These are phyloP conservation scores for Drosophila lacteicornis DNA, from an alignment of 1,140 invertebrate species.

Conservation along the genomic window DNA sequence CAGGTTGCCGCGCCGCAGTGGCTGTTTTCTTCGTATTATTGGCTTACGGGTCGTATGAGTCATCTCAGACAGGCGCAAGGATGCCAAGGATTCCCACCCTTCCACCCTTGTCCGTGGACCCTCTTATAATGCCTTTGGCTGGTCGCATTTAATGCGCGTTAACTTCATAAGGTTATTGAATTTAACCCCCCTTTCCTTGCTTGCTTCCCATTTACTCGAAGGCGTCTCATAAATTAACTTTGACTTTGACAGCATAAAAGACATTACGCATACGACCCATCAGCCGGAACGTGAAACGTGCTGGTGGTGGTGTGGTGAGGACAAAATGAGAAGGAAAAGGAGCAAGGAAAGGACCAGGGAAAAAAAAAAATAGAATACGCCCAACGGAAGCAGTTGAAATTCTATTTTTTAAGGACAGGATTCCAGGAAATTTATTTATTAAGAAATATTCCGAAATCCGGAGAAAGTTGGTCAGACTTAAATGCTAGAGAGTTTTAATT, in stretches of 20 bases:
- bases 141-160: constrained; percentile 68
- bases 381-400: constrained; percentile 23
- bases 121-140: constrained; percentile 23
- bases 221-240: constrained; percentile 66
- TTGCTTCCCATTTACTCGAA: constrained; percentile 31
- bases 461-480: neutral
- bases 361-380: neutral
- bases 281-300: constrained; percentile 2
- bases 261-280: constrained; percentile 70
- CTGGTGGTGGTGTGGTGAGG: neutral
- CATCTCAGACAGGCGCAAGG: constrained; percentile 13
- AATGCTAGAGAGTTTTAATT: no score
- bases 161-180: constrained; percentile 77
- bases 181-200: constrained; percentile 33
- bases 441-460: neutral
- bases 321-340: neutral
- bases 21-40: constrained; percentile 14
- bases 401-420: constrained; percentile 26
- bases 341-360: neutral
- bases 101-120: neutral
- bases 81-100: neutral
- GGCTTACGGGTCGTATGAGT: constrained; percentile 43
- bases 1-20: constrained; percentile 41
- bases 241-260: constrained; percentile 74
- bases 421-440: constrained; percentile 17